phyloP scores from a whole-genome alignment of 2,888 invertebrate genomes.

The Drosophila mercatorum region DNA sequence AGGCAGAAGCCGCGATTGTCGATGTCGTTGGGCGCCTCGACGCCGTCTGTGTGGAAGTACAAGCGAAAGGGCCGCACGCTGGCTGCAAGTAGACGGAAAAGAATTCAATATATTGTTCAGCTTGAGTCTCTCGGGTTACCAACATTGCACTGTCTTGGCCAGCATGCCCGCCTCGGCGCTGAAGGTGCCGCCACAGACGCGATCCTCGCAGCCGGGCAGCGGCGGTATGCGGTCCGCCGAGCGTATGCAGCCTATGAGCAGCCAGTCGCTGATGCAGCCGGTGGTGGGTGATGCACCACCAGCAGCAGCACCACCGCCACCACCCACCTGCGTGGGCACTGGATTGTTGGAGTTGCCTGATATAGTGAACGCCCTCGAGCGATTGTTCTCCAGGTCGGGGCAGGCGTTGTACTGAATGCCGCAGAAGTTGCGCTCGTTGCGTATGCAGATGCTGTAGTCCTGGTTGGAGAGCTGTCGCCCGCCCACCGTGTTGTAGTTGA shows the following conservation, averaged over 20 bases:
- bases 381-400: constrained; percentile 89
- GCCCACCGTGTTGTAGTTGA: constrained; percentile 91
- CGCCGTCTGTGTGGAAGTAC: constrained; percentile 91
- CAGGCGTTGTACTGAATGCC: constrained; percentile 93
- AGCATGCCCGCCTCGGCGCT: constrained; percentile 90
- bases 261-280: constrained; percentile 91
- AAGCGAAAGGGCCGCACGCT: constrained; percentile 92
- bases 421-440: constrained; percentile 94
- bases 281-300: constrained; percentile 86
- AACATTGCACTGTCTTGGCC: constrained; percentile 90
- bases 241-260: constrained; percentile 90
- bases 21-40: constrained; percentile 90
- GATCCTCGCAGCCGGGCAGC: constrained; percentile 89
- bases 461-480: constrained; percentile 94
- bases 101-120: too few species aligned
- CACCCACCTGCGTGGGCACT: constrained; percentile 89
- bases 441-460: constrained; percentile 94
- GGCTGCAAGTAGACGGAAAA: constrained; percentile 86
- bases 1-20: constrained; percentile 93
- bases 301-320: constrained; percentile 87
- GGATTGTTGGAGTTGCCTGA: constrained; percentile 91
- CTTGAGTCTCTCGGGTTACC: constrained; percentile 79
- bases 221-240: constrained; percentile 85
- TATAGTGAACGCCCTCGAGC: constrained; percentile 90
- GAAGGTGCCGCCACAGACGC: constrained; percentile 93